Evolutionary conservation across 2,797 vertebrate genomes (phyloP), one percentile per base, ranked within the genome.

Genomic region (Gallinago solitaria): DNA sequence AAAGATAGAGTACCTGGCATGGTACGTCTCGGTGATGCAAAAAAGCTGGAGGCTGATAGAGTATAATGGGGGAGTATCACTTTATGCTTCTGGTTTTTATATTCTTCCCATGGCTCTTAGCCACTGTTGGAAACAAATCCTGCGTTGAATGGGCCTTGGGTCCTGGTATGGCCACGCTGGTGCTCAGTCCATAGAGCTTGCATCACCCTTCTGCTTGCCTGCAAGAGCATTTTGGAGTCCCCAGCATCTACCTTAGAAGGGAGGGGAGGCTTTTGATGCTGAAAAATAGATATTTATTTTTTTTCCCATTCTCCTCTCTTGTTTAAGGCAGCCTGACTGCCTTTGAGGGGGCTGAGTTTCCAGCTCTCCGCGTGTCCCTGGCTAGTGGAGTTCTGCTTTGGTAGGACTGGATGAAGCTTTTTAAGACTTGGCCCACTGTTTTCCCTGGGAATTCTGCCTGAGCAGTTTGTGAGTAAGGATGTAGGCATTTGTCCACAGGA

Each of bases 401-500:
- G 83, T 71, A 92, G 76, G 79, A 23, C 50, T 81, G 83, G 82
- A 74, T 57, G 78, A 68, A 83, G 74, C 3, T 3, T 27, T 85
- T 78, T 41, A 50, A 71, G 79, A 47, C 68, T 93, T 90, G 80
- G 93, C 91, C 57, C 23, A 3, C 71, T 32, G 16, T 86, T 83
- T 85, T 85, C 68, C 77, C 83, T 92, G 93, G 95, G 91, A 94
- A 80, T 79, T 88, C 47, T 90, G 89, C 87, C 87, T 68, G 89
- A 80, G 83, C 51, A 68, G 45, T 86, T 88, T 68, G 76, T 95
- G 89, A 96, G 86, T 78, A 83, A 93, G 89, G 87, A 90, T 68
- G 77, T 50, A 92, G 83, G 91, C 89, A 88, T 96, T 61, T 94
- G 83, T 90, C 93, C 91, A 80, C 80, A 71, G 91, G 83, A 88